Percentiles rank a stretch among this genome's conserved stretches.
Evolutionary conservation across 2,797 vertebrate genomes (phyloP).

Genomic region (Micrastur ruficollis): DNA sequence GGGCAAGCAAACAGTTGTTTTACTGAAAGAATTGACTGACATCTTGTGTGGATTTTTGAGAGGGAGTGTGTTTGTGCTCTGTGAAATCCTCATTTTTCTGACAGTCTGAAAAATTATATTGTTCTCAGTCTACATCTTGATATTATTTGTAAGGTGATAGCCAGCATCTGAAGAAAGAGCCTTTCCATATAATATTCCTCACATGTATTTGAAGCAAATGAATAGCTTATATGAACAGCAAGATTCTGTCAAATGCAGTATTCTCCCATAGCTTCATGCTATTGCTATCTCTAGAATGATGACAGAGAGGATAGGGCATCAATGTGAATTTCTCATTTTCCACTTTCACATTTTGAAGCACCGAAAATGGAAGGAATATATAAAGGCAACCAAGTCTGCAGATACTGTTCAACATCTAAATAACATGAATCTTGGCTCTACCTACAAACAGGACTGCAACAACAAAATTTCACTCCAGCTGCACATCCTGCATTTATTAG

Average conservation of each 20-base stretch:
- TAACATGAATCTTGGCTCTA: neutral
- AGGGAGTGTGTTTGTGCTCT: neutral
- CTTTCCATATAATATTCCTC: neutral
- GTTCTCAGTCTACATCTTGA: neutral
- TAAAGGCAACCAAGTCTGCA: neutral
- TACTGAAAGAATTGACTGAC: neutral
- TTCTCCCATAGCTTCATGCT: neutral
- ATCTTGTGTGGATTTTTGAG: neutral
- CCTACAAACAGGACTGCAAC: neutral
- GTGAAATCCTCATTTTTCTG: neutral
- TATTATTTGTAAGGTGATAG: neutral
- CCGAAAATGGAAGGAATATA: neutral
- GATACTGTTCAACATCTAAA: neutral
- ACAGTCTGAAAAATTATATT: neutral
- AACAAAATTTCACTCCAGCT: conserved; percentile 17
- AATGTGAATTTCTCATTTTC: neutral
- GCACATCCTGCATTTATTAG: conserved; percentile 57
- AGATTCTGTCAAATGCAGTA: neutral
- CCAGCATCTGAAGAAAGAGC: neutral
- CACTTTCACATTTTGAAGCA: neutral
- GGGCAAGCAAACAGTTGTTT: neutral
- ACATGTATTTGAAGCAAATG: neutral
- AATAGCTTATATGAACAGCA: neutral
- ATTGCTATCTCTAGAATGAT: neutral
- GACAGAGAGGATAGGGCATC: neutral